Base-by-base conservation (phyloP, 2,797 vertebrate genomes). In the Choloepus didactylus region DNA sequence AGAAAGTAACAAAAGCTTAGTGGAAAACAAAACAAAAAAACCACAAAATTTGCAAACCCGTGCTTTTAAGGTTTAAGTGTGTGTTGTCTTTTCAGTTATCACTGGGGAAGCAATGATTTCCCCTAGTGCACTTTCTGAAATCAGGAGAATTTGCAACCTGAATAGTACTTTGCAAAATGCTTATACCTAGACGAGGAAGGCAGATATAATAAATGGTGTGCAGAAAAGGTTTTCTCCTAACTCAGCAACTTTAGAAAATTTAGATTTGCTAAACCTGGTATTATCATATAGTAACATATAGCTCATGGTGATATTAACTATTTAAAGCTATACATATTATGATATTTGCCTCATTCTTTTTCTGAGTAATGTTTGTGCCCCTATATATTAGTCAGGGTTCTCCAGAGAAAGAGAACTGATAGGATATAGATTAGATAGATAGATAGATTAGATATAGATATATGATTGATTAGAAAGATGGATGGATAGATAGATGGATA, bases 1-100 rank as follows among this genome's bases (percentile, higher is more conserved):
- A 56, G 27, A 91, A 93, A 91, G 89, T 59, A 91, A n/a, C 81
- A 79, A 91, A 96, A 79, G 15, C 2, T 56, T 86, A 95, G 82
- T 87, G 29, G 76, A 6, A 35, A 35, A 35, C 35, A 35, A 35
- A 35, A 35, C 35, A 16, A 25, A 49, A 27, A 31, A 76, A 56
- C 4, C 44, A 35, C n/a, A 27, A 56, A 73, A 60, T 21, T 1
- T 60, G 4, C 10, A 49, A 77, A 0, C 38, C 27, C 15, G 95
- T 27, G 67, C 54, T 12, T 81, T 91, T 81, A 95, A 83, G 56
- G 16, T 67, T 66, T 89, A 25, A 27, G n/a, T 85, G 7, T 59
- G 25, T 5, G 0, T 35, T 91, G 27, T 84, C 51, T 94, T 92
- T 96, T 56, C 69, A 93, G 1, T 73, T 96, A 82, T 83, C 59